Evolutionary conservation across 2,113 vertebrate genomes (phyloP).

Genomic region (Elachura formosa): DNA sequence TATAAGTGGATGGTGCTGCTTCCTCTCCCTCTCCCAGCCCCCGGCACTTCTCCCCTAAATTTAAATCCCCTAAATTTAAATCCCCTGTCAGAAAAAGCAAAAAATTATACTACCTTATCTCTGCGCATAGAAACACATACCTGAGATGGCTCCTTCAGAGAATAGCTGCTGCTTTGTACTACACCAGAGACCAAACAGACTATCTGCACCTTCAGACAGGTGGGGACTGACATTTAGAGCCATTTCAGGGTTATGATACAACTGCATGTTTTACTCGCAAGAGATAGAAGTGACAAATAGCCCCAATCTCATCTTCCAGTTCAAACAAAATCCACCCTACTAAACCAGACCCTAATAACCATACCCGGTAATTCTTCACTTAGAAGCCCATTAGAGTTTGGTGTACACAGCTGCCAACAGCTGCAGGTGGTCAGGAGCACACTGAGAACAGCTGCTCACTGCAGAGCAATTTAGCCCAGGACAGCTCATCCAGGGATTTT

Average conservation of each 20-base stretch:
- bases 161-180: neutral
- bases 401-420: constrained; percentile 3
- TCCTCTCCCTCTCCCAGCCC: neutral
- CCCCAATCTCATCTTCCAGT: neutral
- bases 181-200: neutral
- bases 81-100: rapidly evolving
- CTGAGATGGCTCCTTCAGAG: neutral
- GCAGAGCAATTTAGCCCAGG: neutral
- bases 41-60: neutral
- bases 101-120: neutral
- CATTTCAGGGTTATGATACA: neutral
- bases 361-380: too few relatives aligned
- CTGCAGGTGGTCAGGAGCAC: constrained; percentile 2
- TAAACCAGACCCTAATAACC: neutral
- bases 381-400: neutral
- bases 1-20: neutral
- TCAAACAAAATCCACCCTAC: neutral
- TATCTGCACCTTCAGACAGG: neutral
- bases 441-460: neutral
- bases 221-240: neutral
- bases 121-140: neutral
- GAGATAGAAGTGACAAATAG: neutral
- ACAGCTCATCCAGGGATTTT: neutral
- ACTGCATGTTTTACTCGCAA: neutral
- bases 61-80: neutral